Evolutionary conservation across 2,888 invertebrate genomes (phyloP), one percentile per base, ranked within the genome.

Genomic region (Limnephilus lunatus): DNA sequence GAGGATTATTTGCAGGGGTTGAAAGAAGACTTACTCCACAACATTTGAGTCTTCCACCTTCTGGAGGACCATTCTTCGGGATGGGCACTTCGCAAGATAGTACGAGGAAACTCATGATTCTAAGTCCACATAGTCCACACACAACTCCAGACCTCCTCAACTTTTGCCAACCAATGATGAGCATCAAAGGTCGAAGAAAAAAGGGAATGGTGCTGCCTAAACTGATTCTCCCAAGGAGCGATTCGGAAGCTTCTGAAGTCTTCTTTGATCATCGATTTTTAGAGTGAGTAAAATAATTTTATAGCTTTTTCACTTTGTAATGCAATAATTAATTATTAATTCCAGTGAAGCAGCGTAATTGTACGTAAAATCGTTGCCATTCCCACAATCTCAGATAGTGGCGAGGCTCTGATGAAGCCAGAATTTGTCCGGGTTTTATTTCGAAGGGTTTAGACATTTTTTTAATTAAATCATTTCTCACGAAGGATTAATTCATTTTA

Each of bases 71-170:
- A 89, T 96, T 96, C 85, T 94, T 96, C 81, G 96, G 95, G 88
- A 94, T 95, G 90, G 96, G 96, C 2, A 96, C 96, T 94, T 94
- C 93, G 3, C 93, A 93, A 88, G 93, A 93, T 85, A 82, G 93
- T 39, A 92, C 93, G 25, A 92, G 97, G 25, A 97, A 96, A 94
- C 96, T 98, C 90, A 98, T 98, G 82, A 98, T 98, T 92, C 95
- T 98, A 92, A 98, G 98, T 94, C 98, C 98, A 0, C 98, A 98
- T 95, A 97, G 97, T 94, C 98, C 98, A 0, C 96, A 97, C 94
- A 97, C 97, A 92, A 96, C 97, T 93, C 96, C 97, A 1, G 98
- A 98, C 94, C 95, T 97, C 94, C 96, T 97, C 94, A 97, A 97
- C 95, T 96, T 97, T 90, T 95, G 96, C 80, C 96, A 97, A 91